Percentiles rank a stretch among this genome's conserved stretches.
Conservation (phyloP, 2,888 invertebrate species). For the Crepidodera aurea region DNA sequence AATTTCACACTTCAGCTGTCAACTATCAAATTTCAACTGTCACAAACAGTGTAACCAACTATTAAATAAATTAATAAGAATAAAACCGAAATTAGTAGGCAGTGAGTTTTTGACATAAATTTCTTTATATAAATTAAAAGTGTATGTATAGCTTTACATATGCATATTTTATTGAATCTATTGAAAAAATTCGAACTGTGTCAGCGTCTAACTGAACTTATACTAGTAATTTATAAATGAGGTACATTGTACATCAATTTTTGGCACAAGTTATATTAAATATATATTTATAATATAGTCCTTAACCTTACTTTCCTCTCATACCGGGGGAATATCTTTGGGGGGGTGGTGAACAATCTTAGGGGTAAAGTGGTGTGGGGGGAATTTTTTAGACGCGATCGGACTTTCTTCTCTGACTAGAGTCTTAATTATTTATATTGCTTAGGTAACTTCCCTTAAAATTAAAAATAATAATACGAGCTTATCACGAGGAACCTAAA, state of each 20-base stretch:
- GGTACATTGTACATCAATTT: slow-evolving; percentile 74
- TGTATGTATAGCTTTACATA: too few relatives aligned
- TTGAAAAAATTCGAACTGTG: slow-evolving; percentile 25
- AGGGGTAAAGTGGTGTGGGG: neutral
- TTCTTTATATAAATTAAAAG: too few relatives aligned
- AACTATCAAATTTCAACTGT: too few relatives aligned
- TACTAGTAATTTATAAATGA: slow-evolving; percentile 43
- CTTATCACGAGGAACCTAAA: slow-evolving; percentile 51
- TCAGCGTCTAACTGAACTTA: slow-evolving; percentile 47
- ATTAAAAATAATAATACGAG: slow-evolving; percentile 42
- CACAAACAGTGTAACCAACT: too few relatives aligned
- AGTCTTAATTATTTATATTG: slow-evolving; percentile 55
- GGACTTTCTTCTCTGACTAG: slow-evolving; percentile 53
- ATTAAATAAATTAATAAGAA: too few relatives aligned
- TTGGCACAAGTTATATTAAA: slow-evolving; percentile 71
- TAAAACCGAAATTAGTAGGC: too few relatives aligned
- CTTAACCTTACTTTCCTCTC: slow-evolving; percentile 28
- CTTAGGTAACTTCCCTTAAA: slow-evolving; percentile 49
- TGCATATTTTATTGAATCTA: too few relatives aligned
- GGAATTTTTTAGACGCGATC: slow-evolving; percentile 1
- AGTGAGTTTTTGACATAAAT: too few relatives aligned
- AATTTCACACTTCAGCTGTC: too few relatives aligned
- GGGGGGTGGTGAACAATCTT: neutral
- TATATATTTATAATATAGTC: slow-evolving; percentile 51
- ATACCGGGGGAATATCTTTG: slow-evolving; percentile 19